phyloP scores from a whole-genome alignment of 2,113 vertebrate genomes.

The Upupa epops region DNA sequence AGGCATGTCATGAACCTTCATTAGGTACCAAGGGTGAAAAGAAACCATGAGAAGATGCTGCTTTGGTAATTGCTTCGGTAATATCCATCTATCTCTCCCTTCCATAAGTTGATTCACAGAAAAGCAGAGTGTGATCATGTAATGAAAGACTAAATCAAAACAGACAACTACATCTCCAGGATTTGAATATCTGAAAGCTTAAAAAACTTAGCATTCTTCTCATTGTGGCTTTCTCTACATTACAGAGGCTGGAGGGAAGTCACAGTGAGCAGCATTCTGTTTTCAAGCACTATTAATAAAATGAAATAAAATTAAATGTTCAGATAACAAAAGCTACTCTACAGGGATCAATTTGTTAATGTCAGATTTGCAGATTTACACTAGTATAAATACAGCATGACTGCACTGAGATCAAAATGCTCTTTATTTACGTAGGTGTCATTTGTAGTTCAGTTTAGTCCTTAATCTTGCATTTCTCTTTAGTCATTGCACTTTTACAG shows the following conservation, averaged over 20 bases:
- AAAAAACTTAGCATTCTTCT: background rate
- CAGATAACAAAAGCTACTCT: slow-evolving; percentile 28
- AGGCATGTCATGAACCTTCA: background rate
- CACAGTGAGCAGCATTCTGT: background rate
- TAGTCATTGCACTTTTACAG: slow-evolving; percentile 8
- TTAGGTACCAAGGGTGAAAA: background rate
- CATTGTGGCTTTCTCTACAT: background rate
- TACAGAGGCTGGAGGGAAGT: background rate
- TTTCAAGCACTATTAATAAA: background rate
- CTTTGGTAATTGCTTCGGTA: background rate
- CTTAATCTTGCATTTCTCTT: slow-evolving; percentile 26
- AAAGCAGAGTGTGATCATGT: background rate
- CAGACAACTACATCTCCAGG: background rate
- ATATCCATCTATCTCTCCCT: background rate
- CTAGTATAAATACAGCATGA: slow-evolving; percentile 20
- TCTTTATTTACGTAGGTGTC: slow-evolving; percentile 37
- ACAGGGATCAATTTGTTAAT: slow-evolving; percentile 35
- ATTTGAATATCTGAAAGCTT: background rate
- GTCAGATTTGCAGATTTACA: slow-evolving; percentile 22
- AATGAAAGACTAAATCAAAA: background rate
- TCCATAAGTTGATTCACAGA: background rate
- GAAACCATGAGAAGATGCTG: background rate
- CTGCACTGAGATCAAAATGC: slow-evolving; percentile 35
- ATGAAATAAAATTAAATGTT: slow-evolving; percentile 16
- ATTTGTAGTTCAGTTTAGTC: slow-evolving; percentile 10